Base-by-base conservation (phyloP, 1,140 invertebrate species). In the Ips typographus region DNA sequence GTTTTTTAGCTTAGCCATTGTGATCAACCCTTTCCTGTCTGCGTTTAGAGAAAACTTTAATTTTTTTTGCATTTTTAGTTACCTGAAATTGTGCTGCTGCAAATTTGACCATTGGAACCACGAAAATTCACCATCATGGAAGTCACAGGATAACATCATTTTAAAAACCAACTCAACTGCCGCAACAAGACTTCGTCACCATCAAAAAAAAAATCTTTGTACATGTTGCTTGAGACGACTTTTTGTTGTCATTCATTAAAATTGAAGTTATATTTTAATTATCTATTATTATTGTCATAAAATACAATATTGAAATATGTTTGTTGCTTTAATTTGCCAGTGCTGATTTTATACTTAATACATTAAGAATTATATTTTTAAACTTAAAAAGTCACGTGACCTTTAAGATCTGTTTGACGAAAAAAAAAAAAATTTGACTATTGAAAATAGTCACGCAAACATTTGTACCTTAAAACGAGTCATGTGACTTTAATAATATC, bases 11-110 rank as follows among this genome's bases (percentile, higher is more conserved):
- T 4, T n/a, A 47, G 44, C 44, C 22, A 22, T 47, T 47, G 44
- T 47, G 4, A 47, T 47, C 4, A 47, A 5, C 4, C 22, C 42
- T 39, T 4, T 55, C n/a, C 36, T 47, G 4, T 47, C n/a, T 5
- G n/a, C n/a, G 44, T 47, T 47, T 47, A 47, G 4, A 47, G 44
- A 47, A n/a, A n/a, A 5, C 44, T 47, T 47, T 47, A 47, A 47
- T 47, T 47, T 4, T 47, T 47, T 47, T 47, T 55, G 1, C 36
- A 6, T 40, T 68, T 73, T 40, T 51, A 73, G 72, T 73, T 68
- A 73, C 72, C 69, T 73, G 72, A 73, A 57, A 22, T 65, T 56
- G 68, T 73, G 72, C 69, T 73, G 72, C 63, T 68, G 60, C 47
- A 65, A 63, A 42, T 60, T 22, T 61, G 65, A 47, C 40, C 57